These are phyloP conservation scores for Dryomyza anilis DNA, from an alignment of 2,888 invertebrate species.

Conservation along the genomic window DNA sequence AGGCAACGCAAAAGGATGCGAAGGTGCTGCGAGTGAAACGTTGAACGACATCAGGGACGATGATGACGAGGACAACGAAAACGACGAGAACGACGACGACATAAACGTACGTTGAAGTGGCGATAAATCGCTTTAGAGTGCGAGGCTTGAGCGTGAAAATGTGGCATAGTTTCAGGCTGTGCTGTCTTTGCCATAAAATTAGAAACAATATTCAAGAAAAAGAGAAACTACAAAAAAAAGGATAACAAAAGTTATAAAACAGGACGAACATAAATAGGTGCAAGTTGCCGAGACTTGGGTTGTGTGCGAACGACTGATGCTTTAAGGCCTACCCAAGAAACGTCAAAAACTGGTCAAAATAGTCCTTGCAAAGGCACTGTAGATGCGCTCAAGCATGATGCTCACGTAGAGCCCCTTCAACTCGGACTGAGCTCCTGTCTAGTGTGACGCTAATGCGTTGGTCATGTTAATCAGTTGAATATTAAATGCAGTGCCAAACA, in stretches of 20 bases:
- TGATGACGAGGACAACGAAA: not conserved
- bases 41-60: not conserved
- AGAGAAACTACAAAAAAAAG: not conserved
- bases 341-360: too few species aligned
- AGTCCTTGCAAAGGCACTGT: too few species aligned
- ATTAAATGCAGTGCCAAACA: constrained; percentile 10
- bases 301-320: too few species aligned
- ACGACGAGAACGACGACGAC: not conserved
- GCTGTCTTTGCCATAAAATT: not conserved
- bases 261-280: not conserved
- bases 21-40: too few species aligned
- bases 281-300: not conserved
- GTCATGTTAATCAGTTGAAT: constrained; percentile 20
- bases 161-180: constrained; percentile 4
- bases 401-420: too few species aligned
- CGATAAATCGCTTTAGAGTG: not conserved
- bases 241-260: not conserved
- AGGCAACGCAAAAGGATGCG: not conserved
- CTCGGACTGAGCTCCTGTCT: too few species aligned
- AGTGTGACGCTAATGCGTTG: constrained; percentile 15
- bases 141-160: not conserved
- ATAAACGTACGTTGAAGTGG: not conserved
- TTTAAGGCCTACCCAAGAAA: too few species aligned
- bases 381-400: too few species aligned
- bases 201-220: not conserved